phyloP scores from a whole-genome alignment of 30 jellyfish, hydroid and myxozoan species.

The Pseudorhiza aurosa region DNA sequence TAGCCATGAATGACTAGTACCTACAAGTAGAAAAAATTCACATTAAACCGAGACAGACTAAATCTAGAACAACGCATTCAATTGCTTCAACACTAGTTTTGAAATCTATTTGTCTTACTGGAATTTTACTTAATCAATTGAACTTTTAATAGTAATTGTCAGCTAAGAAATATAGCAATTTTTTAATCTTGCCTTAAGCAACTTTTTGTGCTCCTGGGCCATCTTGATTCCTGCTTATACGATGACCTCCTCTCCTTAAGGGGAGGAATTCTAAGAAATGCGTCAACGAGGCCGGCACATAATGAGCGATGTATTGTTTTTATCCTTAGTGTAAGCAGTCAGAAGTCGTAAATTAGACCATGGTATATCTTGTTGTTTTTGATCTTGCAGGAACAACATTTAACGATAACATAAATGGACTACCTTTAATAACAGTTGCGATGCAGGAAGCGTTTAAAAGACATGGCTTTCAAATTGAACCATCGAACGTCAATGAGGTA shows the following conservation, averaged over 20 bases:
- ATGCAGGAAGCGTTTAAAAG: constrained; percentile 49
- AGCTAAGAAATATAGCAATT: too few relatives aligned
- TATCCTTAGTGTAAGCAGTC: too few relatives aligned
- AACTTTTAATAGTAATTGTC: too few relatives aligned
- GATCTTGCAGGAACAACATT: constrained; percentile 80
- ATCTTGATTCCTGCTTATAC: constrained; percentile 24
- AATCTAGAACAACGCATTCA: too few relatives aligned
- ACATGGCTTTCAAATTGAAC: constrained; percentile 4
- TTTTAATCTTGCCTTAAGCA: neutral
- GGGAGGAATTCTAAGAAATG: neutral
- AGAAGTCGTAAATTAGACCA: too few relatives aligned
- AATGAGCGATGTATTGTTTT: too few relatives aligned
- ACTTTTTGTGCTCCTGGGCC: constrained; percentile 12
- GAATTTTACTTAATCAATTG: too few relatives aligned
- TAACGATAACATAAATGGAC: constrained; percentile 51
- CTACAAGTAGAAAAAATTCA: constrained; percentile 11
- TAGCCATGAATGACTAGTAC: constrained; percentile 83
- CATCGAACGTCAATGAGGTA: constrained; percentile 42
- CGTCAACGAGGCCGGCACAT: neutral
- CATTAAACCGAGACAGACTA: neutral
- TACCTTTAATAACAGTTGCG: constrained; percentile 63
- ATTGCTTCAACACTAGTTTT: too few relatives aligned
- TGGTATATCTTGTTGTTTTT: constrained; percentile 53
- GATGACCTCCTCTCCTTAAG: neutral
- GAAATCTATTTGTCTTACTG: too few relatives aligned